Evolutionary conservation across 2,797 vertebrate genomes (phyloP).

Genomic region (Pipistrellus pygmaeus): DNA sequence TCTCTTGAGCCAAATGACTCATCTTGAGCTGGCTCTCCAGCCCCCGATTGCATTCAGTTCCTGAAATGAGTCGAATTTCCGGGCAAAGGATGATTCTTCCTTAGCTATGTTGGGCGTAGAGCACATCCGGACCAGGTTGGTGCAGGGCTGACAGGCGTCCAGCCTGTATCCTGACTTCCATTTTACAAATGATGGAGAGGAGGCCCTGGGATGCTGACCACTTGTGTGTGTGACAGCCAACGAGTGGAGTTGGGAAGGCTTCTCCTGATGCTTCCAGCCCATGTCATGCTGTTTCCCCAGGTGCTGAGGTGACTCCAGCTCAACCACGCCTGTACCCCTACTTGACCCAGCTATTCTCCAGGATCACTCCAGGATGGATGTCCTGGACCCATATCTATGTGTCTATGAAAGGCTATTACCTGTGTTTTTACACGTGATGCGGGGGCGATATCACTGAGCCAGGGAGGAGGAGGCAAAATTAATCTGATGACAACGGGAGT

Average conservation of each 20-base stretch:
- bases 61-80: conserved; percentile 70
- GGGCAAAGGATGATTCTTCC: conserved; percentile 46
- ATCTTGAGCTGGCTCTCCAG: conserved; percentile 70
- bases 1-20: conserved; percentile 75
- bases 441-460: background rate
- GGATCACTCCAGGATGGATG: background rate
- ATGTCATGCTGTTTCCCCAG: background rate
- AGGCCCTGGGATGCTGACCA: fast-evolving
- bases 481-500: background rate
- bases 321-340: background rate
- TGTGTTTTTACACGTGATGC: background rate
- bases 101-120: background rate
- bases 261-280: background rate
- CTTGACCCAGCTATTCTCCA: background rate
- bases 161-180: background rate
- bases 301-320: background rate
- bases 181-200: background rate
- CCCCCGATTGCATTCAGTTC: conserved; percentile 51
- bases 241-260: background rate
- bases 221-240: background rate
- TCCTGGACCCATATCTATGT: background rate
- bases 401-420: background rate
- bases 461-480: background rate
- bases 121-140: background rate
- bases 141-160: background rate